These are phyloP conservation scores for Halictus ligatus DNA, from an alignment of 2,888 invertebrate species.

Conservation along the genomic window DNA sequence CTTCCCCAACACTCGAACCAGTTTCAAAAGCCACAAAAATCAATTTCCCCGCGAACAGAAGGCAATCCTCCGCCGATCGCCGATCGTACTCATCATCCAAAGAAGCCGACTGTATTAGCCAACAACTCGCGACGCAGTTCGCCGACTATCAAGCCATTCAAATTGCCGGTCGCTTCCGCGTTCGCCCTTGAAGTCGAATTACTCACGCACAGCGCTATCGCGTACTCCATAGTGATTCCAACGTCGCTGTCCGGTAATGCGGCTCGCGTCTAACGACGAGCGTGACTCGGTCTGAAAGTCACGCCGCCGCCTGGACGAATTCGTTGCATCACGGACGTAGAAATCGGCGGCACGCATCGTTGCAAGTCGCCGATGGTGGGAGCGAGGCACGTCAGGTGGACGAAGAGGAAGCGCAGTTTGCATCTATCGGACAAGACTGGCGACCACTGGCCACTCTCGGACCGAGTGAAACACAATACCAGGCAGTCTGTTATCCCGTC, in stretches of 20 bases:
- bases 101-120: background rate
- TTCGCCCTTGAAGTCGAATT: slow-evolving; percentile 47
- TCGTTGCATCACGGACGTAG: slow-evolving; percentile 76
- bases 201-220: slow-evolving; percentile 30
- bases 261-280: slow-evolving; percentile 52
- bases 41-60: too few relatives aligned
- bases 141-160: slow-evolving; percentile 25
- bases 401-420: slow-evolving; percentile 42
- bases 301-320: slow-evolving; percentile 74
- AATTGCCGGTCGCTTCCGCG: background rate
- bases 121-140: slow-evolving; percentile 2
- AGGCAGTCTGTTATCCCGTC: slow-evolving; percentile 68
- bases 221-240: background rate
- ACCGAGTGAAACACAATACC: slow-evolving; percentile 71
- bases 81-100: background rate
- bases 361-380: background rate
- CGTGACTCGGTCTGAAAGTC: slow-evolving; percentile 62
- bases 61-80: too few relatives aligned
- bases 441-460: background rate
- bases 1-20: background rate
- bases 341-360: slow-evolving; percentile 32
- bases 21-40: background rate
- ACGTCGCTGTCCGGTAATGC: slow-evolving; percentile 43
- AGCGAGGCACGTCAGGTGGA: slow-evolving; percentile 42
- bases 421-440: slow-evolving; percentile 33